Evolutionary conservation across 2,888 invertebrate genomes (phyloP).

Genomic region (Diadegma fenestrale): DNA sequence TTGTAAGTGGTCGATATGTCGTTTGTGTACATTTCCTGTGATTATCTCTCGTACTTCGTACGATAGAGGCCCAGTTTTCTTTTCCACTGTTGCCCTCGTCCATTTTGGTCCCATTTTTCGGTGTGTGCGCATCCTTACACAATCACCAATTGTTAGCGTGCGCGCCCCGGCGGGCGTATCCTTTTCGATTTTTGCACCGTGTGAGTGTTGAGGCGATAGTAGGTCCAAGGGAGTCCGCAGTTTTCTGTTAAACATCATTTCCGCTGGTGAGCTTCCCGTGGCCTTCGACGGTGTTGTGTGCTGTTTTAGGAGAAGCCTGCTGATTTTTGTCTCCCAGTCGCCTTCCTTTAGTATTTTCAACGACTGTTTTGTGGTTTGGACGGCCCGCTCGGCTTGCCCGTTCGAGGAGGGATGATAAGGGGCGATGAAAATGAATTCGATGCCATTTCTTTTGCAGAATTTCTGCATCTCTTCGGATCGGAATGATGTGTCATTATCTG

Average conservation of each 20-base stretch:
- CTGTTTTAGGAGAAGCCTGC: slow-evolving; percentile 64
- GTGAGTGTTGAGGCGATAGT: slow-evolving; percentile 29
- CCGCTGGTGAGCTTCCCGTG: slow-evolving; percentile 45
- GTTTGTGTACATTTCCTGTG: slow-evolving; percentile 43
- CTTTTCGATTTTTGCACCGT: too few relatives aligned
- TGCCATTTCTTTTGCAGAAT: slow-evolving; percentile 67
- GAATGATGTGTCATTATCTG: slow-evolving; percentile 73
- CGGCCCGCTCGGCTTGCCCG: slow-evolving; percentile 74
- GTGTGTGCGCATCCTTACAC: slow-evolving; percentile 53
- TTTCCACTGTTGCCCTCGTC: slow-evolving; percentile 57
- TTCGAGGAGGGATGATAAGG: slow-evolving; percentile 72
- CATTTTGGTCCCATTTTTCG: slow-evolving; percentile 54
- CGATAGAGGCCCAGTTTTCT: slow-evolving; percentile 65
- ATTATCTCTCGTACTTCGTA: slow-evolving; percentile 54
- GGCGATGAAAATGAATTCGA: slow-evolving; percentile 64
- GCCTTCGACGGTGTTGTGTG: slow-evolving; percentile 64
- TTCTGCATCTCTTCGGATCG: slow-evolving; percentile 69
- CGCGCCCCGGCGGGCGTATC: too few relatives aligned
- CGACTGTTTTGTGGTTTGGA: slow-evolving; percentile 68
- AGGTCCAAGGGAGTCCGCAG: slow-evolving; percentile 51
- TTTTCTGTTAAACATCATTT: slow-evolving; percentile 65
- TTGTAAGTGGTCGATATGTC: slow-evolving; percentile 66
- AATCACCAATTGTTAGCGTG: slow-evolving; percentile 33
- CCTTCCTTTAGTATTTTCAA: slow-evolving; percentile 63
- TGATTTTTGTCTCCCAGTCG: slow-evolving; percentile 51